These are phyloP conservation scores for Drosophila navojoa DNA, from an alignment of 1,140 invertebrate genomes.

Conservation along the genomic window DNA sequence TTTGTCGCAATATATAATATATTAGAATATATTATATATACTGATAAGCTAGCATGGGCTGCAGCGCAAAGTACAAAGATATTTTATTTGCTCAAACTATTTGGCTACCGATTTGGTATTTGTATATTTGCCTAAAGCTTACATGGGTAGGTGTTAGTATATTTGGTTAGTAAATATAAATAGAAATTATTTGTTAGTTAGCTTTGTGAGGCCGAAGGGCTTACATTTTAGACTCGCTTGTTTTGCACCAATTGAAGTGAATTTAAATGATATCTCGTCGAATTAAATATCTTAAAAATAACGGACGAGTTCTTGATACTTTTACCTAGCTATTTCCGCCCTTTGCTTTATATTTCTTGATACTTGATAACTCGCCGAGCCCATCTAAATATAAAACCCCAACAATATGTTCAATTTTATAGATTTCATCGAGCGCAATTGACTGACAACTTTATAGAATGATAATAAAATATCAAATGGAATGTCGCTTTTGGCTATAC, in stretches of 20 bases:
- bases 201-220: no score
- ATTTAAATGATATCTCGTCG: no score
- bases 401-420: neutral
- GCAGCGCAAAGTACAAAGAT: conserved; percentile 7
- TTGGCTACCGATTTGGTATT: neutral
- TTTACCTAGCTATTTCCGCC: neutral
- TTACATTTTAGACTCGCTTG: no score
- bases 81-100: neutral
- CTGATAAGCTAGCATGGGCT: conserved; percentile 27
- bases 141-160: neutral
- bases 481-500: conserved; percentile 27
- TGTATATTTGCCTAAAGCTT: neutral
- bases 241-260: no score
- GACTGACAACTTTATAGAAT: neutral
- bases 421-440: conserved; percentile 16
- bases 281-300: no score
- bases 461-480: conserved; percentile 7
- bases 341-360: no score
- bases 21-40: neutral
- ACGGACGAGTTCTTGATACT: no score
- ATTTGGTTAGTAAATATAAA: conserved; percentile 3
- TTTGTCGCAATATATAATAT: neutral
- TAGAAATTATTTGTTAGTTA: neutral
- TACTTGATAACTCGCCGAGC: neutral
- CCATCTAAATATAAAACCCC: neutral